These are phyloP conservation scores for Pseudoatta argentina DNA, from an alignment of 1,140 invertebrate genomes.

Conservation along the genomic window DNA sequence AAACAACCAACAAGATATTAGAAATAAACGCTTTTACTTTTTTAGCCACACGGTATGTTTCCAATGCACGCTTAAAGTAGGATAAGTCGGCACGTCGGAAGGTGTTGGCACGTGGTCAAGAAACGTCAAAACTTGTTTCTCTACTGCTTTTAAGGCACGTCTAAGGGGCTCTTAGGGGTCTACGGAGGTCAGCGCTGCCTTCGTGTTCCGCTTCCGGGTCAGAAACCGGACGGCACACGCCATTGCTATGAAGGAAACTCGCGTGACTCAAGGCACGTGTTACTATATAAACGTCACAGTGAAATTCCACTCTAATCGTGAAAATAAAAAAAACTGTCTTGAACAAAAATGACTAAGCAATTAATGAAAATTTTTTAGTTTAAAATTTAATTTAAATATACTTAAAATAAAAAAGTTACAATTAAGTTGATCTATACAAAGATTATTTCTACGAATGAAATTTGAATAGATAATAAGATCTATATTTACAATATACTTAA, in stretches of 20 bases:
- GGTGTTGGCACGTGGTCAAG: constrained; percentile 83
- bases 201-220: constrained; percentile 78
- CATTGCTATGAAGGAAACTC: constrained; percentile 39
- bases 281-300: constrained; percentile 9
- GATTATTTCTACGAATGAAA: no score
- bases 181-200: constrained; percentile 76
- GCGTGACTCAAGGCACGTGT: constrained; percentile 42
- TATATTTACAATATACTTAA: no score
- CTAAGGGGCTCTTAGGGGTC: constrained; percentile 70
- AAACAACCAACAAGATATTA: neutral
- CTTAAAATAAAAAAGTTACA: no score
- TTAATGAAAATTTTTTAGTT: constrained; percentile 8
- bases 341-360: neutral
- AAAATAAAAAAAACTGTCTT: neutral
- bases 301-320: neutral
- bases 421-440: no score
- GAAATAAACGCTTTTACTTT: neutral
- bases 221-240: constrained; percentile 82
- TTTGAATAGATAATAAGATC: no score
- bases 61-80: neutral
- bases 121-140: constrained; percentile 85
- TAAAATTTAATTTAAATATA: neutral
- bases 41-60: constrained; percentile 13
- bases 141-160: constrained; percentile 58
- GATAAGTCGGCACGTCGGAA: constrained; percentile 68